Conservation (phyloP, 2,888 invertebrate genomes). For the Drosophila yooni region DNA sequence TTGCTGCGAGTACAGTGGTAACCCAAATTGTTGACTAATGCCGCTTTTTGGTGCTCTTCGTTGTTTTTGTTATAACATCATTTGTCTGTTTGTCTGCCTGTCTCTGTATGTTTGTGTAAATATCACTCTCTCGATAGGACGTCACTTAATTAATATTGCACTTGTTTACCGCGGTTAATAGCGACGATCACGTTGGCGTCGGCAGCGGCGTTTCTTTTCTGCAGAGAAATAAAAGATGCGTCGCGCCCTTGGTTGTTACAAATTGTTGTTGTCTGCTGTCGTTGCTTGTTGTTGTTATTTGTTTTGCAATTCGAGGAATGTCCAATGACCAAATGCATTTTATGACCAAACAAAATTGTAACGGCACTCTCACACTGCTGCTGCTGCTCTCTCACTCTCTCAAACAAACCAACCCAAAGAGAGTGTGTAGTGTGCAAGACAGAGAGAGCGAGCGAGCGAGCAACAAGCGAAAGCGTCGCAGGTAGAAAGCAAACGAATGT, state of each 20-base stretch:
- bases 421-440: constrained; percentile 6
- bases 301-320: constrained; percentile 53
- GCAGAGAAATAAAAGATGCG: constrained; percentile 31
- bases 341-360: constrained; percentile 65
- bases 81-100: constrained; percentile 33
- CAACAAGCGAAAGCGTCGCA: constrained; percentile 72
- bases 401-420: constrained; percentile 8
- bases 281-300: constrained; percentile 21
- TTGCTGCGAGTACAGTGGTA: constrained; percentile 47
- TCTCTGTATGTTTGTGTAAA: constrained; percentile 10
- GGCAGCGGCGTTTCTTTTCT: constrained; percentile 23
- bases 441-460: constrained; percentile 11
- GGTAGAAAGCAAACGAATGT: constrained; percentile 69
- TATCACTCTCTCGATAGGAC: constrained; percentile 20
- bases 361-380: constrained; percentile 57
- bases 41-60: constrained; percentile 20
- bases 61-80: constrained; percentile 52
- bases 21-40: constrained; percentile 26
- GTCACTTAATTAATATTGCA: constrained; percentile 63
- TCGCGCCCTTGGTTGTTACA: constrained; percentile 20
- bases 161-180: constrained; percentile 47
- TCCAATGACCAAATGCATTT: constrained; percentile 56
- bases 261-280: constrained; percentile 22
- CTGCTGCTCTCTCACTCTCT: constrained; percentile 18
- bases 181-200: constrained; percentile 19